Percentiles rank a stretch among this genome's conserved stretches.
Conservation (phyloP, 2,888 invertebrate species). For the Agrochola lychnidis region DNA sequence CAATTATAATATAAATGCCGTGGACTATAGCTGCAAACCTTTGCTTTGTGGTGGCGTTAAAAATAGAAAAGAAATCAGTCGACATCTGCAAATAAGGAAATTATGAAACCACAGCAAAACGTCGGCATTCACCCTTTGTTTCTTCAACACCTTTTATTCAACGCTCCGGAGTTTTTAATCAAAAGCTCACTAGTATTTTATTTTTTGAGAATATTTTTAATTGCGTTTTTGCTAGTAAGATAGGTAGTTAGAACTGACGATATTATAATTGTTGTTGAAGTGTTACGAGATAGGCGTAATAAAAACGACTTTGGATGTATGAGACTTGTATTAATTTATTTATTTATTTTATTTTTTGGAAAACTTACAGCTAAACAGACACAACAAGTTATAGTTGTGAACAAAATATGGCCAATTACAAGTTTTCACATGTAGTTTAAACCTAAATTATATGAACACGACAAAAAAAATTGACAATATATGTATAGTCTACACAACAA, state of each 20-base stretch:
- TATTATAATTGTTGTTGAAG: background rate
- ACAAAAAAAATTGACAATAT: too few species aligned
- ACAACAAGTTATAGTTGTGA: too few species aligned
- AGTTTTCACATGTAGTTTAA: too few species aligned
- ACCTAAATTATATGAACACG: too few species aligned
- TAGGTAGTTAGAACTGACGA: conserved; percentile 1
- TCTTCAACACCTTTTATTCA: conserved; percentile 82
- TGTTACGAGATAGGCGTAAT: too few species aligned
- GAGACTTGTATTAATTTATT: too few species aligned
- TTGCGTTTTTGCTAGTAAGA: conserved; percentile 51
- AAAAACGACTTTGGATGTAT: too few species aligned
- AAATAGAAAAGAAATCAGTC: conserved; percentile 78
- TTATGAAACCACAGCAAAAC: conserved; percentile 84
- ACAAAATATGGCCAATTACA: too few species aligned
- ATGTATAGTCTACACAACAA: too few species aligned
- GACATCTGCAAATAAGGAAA: conserved; percentile 87
- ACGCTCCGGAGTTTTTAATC: conserved; percentile 82
- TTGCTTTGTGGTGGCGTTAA: conserved; percentile 74
- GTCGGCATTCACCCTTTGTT: conserved; percentile 82
- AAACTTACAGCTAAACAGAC: too few species aligned
- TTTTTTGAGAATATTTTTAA: conserved; percentile 60
- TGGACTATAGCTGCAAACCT: conserved; percentile 67
- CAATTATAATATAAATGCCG: conserved; percentile 79
- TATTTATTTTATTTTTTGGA: too few species aligned
- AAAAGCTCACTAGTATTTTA: conserved; percentile 77